Percentiles rank a stretch among this genome's conserved stretches.
These are phyloP conservation scores for Alcis repandata DNA, from an alignment of 2,888 invertebrate genomes.

Conservation along the genomic window DNA sequence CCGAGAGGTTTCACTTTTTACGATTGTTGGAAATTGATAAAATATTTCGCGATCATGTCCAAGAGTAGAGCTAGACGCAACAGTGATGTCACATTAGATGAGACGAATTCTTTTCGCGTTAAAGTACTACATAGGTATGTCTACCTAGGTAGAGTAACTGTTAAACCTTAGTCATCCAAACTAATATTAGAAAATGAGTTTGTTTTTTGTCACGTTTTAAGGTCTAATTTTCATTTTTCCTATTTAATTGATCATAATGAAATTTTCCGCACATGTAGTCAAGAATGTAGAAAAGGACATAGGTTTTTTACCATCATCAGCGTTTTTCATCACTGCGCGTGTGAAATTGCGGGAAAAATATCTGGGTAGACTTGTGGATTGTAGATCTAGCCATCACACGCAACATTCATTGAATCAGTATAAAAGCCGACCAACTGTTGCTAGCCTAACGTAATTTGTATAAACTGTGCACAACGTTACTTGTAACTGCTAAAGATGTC, in stretches of 20 bases:
- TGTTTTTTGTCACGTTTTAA: too few species aligned
- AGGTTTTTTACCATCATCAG: too few species aligned
- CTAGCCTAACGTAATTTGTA: neutral
- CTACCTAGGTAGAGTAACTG: neutral
- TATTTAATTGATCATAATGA: too few species aligned
- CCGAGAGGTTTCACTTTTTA: conserved; percentile 41
- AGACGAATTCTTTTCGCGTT: conserved; percentile 2
- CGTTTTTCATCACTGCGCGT: too few species aligned
- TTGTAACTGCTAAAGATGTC: conserved; percentile 48
- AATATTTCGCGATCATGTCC: conserved; percentile 30
- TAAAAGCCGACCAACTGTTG: neutral
- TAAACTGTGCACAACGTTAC: conserved; percentile 13
- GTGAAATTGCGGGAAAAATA: too few species aligned
- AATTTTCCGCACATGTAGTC: too few species aligned
- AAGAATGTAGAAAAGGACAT: too few species aligned
- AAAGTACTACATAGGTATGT: neutral
- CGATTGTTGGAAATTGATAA: conserved; percentile 35
- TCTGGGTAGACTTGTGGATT: too few species aligned
- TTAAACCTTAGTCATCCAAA: too few species aligned
- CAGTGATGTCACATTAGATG: conserved; percentile 13
- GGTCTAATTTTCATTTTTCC: too few species aligned
- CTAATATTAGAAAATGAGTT: too few species aligned
- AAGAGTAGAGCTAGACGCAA: conserved; percentile 27
- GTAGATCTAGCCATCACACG: neutral
- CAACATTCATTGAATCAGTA: neutral